Conservation (phyloP, 2,113 vertebrate genomes). For the Ammodytes dubius region DNA sequence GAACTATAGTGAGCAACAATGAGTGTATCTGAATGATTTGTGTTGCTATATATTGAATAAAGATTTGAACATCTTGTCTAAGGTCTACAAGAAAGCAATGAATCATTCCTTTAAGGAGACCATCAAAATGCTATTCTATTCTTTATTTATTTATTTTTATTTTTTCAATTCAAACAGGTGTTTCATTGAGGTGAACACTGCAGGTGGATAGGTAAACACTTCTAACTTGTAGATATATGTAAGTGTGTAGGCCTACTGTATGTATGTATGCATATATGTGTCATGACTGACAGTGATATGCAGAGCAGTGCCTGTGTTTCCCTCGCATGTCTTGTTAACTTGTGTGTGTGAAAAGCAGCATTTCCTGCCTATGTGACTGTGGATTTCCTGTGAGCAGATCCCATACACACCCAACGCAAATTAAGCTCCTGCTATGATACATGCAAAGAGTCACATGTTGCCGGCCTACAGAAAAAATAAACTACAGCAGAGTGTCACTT, state of each 20-base stretch:
- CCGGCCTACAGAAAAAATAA: accelerated
- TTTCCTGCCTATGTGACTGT: conserved; percentile 83
- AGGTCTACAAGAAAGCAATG: not conserved
- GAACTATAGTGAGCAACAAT: not conserved
- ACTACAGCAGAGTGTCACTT: not conserved
- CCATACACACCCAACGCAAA: conserved; percentile 65
- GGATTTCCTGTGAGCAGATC: conserved; percentile 80
- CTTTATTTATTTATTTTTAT: too few relatives aligned
- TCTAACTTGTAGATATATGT: too few relatives aligned
- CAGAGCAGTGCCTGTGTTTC: not conserved
- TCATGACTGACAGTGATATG: not conserved
- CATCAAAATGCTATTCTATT: not conserved
- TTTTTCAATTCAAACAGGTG: not conserved
- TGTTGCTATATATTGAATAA: not conserved
- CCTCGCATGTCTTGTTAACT: conserved; percentile 62
- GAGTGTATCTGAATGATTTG: not conserved
- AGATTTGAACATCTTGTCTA: not conserved
- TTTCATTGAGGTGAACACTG: not conserved
- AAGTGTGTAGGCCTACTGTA: too few relatives aligned
- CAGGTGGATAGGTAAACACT: too few relatives aligned
- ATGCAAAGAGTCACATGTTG: conserved; percentile 1
- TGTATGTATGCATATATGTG: too few relatives aligned
- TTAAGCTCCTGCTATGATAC: conserved; percentile 29
- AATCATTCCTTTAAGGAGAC: not conserved
- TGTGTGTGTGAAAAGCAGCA: conserved; percentile 73